Evolutionary conservation across 2,113 vertebrate species (phyloP).

Genomic region (Nothobranchius furzeri): DNA sequence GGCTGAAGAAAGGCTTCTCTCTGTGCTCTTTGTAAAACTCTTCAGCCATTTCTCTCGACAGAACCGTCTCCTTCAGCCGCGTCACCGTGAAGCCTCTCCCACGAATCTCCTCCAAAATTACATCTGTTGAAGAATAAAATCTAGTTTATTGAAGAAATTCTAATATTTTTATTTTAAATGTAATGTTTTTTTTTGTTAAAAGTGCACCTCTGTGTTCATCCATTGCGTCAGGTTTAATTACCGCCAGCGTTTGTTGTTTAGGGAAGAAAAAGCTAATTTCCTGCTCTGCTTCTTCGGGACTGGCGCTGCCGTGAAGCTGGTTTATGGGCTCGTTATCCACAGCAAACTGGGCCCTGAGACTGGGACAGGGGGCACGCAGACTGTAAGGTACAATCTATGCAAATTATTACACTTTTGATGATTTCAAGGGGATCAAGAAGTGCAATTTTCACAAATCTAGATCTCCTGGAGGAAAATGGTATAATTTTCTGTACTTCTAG

Average conservation of each 20-base stretch:
- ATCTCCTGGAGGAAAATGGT: neutral
- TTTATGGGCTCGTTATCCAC: conserved; percentile 65
- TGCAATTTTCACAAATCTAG: neutral
- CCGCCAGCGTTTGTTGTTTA: conserved; percentile 75
- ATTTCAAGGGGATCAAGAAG: conserved; percentile 6
- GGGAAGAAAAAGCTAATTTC: conserved; percentile 82
- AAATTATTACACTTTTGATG: conserved; percentile 11
- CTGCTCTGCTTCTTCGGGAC: conserved; percentile 65
- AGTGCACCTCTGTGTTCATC: conserved; percentile 73
- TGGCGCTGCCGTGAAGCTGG: conserved; percentile 79
- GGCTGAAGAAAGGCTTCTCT: conserved; percentile 82
- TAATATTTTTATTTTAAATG: no score
- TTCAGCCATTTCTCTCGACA: conserved; percentile 80
- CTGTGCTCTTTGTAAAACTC: conserved; percentile 84
- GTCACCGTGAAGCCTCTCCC: conserved; percentile 80
- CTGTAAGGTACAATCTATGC: neutral
- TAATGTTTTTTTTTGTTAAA: neutral
- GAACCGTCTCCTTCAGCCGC: conserved; percentile 76
- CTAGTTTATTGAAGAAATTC: no score
- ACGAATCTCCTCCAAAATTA: conserved; percentile 81
- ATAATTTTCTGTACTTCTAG: neutral
- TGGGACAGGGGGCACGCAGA: conserved; percentile 22
- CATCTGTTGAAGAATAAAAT: conserved; percentile 66
- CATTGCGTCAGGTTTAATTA: conserved; percentile 79
- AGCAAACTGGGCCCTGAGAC: conserved; percentile 74